These are phyloP conservation scores for Asobara japonica DNA, from an alignment of 1,140 invertebrate species.

Conservation along the genomic window DNA sequence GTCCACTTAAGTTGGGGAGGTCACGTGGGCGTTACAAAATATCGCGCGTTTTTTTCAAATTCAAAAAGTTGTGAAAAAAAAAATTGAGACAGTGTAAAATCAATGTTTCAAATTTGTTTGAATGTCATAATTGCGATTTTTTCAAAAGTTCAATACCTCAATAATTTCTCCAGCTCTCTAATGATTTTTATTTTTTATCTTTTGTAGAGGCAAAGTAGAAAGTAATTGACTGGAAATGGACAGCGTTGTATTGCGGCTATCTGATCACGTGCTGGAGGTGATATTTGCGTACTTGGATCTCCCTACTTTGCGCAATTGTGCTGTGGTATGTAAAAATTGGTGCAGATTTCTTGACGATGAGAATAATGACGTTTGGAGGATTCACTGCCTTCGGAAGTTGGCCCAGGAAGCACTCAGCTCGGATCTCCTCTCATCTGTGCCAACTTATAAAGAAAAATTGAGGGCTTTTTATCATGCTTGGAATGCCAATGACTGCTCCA, in stretches of 20 bases:
- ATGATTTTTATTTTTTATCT: not conserved
- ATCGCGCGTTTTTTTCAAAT: too few relatives aligned
- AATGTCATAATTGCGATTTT: too few relatives aligned
- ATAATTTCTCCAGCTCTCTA: not conserved
- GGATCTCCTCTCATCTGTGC: conserved; percentile 88
- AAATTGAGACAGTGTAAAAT: too few relatives aligned
- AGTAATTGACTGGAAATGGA: too few relatives aligned
- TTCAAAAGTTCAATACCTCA: too few relatives aligned
- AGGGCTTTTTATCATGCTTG: conserved; percentile 95
- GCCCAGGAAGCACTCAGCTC: conserved; percentile 92
- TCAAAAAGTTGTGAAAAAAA: too few relatives aligned
- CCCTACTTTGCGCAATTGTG: conserved; percentile 86
- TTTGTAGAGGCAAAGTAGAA: not conserved
- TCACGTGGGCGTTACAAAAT: too few relatives aligned
- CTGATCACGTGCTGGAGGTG: conserved; percentile 87
- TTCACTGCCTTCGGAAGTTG: conserved; percentile 88
- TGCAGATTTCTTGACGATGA: conserved; percentile 90
- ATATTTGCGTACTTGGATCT: conserved; percentile 94
- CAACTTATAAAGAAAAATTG: conserved; percentile 93
- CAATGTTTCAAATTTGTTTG: too few relatives aligned
- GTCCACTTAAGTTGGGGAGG: too few relatives aligned
- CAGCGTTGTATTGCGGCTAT: conserved; percentile 62
- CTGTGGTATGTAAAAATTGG: conserved; percentile 95
- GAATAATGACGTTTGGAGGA: conserved; percentile 95
- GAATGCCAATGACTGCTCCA: conserved; percentile 97